Percentiles rank a stretch among this genome's conserved stretches.
phyloP scores from a whole-genome alignment of 2,113 vertebrate genomes.

The Apodemus sylvaticus region DNA sequence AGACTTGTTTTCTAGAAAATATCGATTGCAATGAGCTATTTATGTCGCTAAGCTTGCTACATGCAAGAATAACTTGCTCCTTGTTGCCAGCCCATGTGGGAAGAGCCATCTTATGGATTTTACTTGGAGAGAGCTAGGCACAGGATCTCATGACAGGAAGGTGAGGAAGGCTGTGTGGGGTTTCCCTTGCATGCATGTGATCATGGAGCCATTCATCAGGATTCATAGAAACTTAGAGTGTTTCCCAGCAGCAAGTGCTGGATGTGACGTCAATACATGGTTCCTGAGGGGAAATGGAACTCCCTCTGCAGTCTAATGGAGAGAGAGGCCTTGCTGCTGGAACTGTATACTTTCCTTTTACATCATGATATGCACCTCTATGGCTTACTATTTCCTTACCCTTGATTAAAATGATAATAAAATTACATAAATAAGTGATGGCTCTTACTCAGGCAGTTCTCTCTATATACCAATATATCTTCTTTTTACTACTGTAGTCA shows the following conservation, averaged over 20 bases:
- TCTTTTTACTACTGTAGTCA: constrained; percentile 7
- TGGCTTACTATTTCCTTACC: not conserved
- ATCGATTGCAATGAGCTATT: not conserved
- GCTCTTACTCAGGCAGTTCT: not conserved
- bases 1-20: constrained; percentile 25
- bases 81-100: not conserved
- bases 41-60: constrained; percentile 5
- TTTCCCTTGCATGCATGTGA: not conserved
- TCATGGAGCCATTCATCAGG: not conserved
- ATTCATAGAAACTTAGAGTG: not conserved
- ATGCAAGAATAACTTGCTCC: not conserved
- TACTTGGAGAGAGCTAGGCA: not conserved
- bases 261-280: not conserved
- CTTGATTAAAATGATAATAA: constrained; percentile 1
- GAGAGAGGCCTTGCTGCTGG: not conserved
- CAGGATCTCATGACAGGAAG: not conserved
- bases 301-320: constrained; percentile 11
- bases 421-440: not conserved
- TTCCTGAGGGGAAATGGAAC: not conserved
- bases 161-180: not conserved
- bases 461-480: not conserved
- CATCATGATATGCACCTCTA: not conserved
- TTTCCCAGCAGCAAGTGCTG: not conserved
- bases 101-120: constrained; percentile 13
- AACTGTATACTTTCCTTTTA: not conserved